Conservation (phyloP, 2,888 invertebrate species). For the Tachystola acroxantha region DNA sequence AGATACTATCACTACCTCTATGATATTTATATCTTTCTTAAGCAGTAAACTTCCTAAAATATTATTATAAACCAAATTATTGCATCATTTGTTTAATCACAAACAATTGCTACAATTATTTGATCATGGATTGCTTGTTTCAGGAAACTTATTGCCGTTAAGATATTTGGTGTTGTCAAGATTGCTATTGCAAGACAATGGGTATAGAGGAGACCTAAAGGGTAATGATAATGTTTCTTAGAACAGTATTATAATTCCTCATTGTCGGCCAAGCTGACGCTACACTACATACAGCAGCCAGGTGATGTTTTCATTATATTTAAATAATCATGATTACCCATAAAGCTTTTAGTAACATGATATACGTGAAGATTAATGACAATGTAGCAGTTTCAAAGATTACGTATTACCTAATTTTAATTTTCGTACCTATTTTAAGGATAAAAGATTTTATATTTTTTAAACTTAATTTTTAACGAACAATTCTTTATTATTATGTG, state of each 20-base stretch:
- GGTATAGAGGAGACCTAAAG: constrained; percentile 7
- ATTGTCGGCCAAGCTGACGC: not conserved
- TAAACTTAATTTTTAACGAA: no score
- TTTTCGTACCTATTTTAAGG: no score
- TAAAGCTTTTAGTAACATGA: not conserved
- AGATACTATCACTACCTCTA: no score
- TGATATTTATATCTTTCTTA: no score
- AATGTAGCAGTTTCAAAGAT: no score
- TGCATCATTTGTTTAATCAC: no score
- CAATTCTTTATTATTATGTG: no score
- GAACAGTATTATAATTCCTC: constrained; percentile 4
- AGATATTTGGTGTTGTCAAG: constrained; percentile 27
- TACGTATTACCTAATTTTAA: no score
- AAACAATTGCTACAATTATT: no score
- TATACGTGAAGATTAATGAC: not conserved
- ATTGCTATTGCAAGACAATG: constrained; percentile 35
- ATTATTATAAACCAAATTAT: no score
- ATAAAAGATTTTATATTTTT: no score
- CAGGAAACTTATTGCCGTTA: constrained; percentile 1
- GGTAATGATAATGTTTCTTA: not conserved
- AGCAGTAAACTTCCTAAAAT: no score
- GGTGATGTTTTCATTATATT: constrained; percentile 4
- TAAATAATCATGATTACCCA: not conserved
- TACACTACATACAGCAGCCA: not conserved
- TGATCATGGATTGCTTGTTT: not conserved